phyloP scores from a whole-genome alignment of 2,888 invertebrate genomes.

The Caenorhabditis angaria region DNA sequence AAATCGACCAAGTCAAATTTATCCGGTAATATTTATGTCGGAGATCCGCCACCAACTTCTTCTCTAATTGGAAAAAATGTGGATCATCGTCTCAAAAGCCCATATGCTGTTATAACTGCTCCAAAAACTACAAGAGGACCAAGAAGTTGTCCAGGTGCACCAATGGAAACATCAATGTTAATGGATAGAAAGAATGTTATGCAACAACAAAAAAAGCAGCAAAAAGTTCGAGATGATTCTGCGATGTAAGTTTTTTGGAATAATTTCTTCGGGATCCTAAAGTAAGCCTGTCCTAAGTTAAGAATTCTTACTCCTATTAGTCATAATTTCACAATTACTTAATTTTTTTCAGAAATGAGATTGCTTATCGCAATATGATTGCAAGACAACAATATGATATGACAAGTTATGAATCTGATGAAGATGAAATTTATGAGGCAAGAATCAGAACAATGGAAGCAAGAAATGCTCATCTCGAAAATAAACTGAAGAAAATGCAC shows the following conservation, averaged over 20 bases:
- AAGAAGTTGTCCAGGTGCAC: slow-evolving; percentile 54
- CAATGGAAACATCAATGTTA: slow-evolving; percentile 29
- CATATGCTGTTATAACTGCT: slow-evolving; percentile 52
- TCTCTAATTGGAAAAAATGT: slow-evolving; percentile 10
- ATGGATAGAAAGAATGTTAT: slow-evolving; percentile 29
- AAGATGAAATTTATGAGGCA: slow-evolving; percentile 28
- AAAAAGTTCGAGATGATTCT: slow-evolving; percentile 27
- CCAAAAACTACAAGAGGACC: slow-evolving; percentile 50
- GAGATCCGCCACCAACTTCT: slow-evolving; percentile 14
- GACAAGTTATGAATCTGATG: slow-evolving; percentile 39
- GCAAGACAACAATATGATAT: slow-evolving; percentile 39
- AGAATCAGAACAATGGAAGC: slow-evolving; percentile 18
- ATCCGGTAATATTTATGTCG: slow-evolving; percentile 23
- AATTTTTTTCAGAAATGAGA: slow-evolving; percentile 5
- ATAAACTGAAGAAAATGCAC: slow-evolving; percentile 32
- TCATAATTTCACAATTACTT: slow-evolving; percentile 3
- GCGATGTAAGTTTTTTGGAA: slow-evolving; percentile 25
- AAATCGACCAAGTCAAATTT: slow-evolving; percentile 26
- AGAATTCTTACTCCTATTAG: no score
- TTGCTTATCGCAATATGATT: slow-evolving; percentile 24
- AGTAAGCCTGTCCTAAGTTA: no score
- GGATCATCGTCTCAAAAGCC: slow-evolving; percentile 41
- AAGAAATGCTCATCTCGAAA: slow-evolving; percentile 19
- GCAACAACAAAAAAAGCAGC: slow-evolving; percentile 15
- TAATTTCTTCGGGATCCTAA: not conserved